Conservation (phyloP, 2,113 vertebrate species). For the Nyctibius bracteatus region DNA sequence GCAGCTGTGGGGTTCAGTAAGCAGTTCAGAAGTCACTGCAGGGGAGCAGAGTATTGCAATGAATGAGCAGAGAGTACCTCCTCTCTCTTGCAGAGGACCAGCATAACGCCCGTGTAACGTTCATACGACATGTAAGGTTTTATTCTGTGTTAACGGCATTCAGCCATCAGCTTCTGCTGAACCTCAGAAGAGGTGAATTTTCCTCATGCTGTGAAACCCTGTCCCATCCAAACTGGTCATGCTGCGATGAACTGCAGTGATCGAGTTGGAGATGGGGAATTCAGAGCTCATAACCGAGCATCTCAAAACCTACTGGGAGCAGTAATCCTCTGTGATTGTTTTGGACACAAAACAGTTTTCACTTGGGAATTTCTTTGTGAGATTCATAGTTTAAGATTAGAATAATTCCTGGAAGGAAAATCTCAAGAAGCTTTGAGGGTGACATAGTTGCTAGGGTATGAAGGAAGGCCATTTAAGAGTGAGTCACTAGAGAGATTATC, state of each 20-base stretch:
- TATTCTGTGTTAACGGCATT: background rate
- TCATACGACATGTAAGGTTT: background rate
- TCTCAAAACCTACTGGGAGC: background rate
- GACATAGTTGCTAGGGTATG: background rate
- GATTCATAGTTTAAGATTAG: background rate
- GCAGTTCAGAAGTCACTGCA: background rate
- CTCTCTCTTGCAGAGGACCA: background rate
- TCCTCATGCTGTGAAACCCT: background rate
- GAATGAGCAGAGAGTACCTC: background rate
- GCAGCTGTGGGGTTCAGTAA: background rate
- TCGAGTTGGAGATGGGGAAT: background rate
- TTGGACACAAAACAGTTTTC: background rate
- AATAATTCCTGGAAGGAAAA: background rate
- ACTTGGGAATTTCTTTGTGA: background rate
- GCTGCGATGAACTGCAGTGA: background rate
- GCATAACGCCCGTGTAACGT: accelerated
- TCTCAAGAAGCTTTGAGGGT: background rate
- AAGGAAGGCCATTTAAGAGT: background rate
- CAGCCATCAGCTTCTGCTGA: background rate
- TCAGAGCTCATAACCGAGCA: background rate
- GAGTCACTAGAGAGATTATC: background rate
- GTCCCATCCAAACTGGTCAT: background rate
- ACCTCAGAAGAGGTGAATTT: background rate
- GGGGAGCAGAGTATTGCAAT: background rate
- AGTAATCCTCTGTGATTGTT: background rate